Conservation (phyloP, 2,888 invertebrate genomes). For the Sphaerophoria rueppellii region DNA sequence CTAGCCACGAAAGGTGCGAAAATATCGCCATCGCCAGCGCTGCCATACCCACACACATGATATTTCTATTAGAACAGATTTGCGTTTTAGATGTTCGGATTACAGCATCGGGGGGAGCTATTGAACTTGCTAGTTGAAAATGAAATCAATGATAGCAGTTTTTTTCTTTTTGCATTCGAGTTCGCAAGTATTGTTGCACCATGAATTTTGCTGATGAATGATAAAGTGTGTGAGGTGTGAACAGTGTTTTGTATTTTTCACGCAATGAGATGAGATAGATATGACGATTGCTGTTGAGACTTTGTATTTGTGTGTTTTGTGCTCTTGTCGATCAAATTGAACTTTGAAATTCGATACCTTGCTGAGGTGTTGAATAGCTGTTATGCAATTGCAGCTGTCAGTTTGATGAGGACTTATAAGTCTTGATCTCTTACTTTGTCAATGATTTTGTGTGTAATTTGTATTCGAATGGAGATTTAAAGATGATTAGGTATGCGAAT, state of each 20-base stretch:
- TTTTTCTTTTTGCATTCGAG: constrained; percentile 11
- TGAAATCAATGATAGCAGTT: constrained; percentile 17
- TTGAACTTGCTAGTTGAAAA: constrained; percentile 12
- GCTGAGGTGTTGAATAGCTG: too few relatives aligned
- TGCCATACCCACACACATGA: constrained; percentile 24
- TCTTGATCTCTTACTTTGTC: too few relatives aligned
- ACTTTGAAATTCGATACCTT: constrained; percentile 37
- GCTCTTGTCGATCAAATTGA: not conserved
- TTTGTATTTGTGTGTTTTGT: constrained; percentile 13
- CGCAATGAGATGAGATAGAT: constrained; percentile 3
- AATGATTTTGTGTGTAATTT: too few relatives aligned
- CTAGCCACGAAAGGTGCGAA: constrained; percentile 22
- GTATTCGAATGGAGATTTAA: too few relatives aligned
- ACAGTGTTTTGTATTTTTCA: constrained; percentile 17
- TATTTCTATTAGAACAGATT: constrained; percentile 54
- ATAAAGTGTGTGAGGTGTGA: constrained; percentile 13
- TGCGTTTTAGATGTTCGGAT: not conserved
- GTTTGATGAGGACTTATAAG: too few relatives aligned
- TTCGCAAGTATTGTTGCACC: constrained; percentile 11
- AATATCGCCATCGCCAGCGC: constrained; percentile 25
- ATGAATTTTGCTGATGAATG: not conserved
- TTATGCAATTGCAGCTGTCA: too few relatives aligned
- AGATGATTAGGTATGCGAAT: too few relatives aligned
- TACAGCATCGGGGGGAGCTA: constrained; percentile 23
- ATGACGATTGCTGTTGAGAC: not conserved